Base-by-base conservation (phyloP, 2,797 vertebrate genomes). In the Myotis myotis region DNA sequence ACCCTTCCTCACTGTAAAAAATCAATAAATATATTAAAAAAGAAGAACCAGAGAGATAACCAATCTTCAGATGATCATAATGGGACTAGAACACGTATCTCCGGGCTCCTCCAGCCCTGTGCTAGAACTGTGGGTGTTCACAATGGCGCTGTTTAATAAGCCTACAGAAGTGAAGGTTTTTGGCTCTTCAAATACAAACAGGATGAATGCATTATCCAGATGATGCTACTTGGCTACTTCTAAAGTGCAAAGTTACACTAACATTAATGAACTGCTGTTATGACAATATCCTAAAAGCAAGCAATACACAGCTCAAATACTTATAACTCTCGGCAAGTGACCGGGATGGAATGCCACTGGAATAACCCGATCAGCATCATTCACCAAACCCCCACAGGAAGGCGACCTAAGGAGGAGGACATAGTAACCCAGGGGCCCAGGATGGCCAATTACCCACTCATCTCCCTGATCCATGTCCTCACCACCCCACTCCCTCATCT, bases 341-440 rank as follows among this genome's bases (percentile, higher is more conserved):
- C 30, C 1, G 12, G 0, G 9, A 6, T 0, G 4, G 8, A 15
- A 33, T 13, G 15, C 22, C 53, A 36, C 7, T 0, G 3, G 22
- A 74, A 68, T 53, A 36, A 68, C 12, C 3, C 4, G 5, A 5
- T 25, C 86, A 92, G 30, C 30, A 68, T 5, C 53, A 30, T 55
- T 57, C 25, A n/a, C 15, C 66, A 64, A 68, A 86, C 12, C 7
- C 9, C 6, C 55, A 81, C 38, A 60, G 19, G 30, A 82, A 33
- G 16, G 44, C 4, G 16, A 70, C 9, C 41, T 15, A 17, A n/a
- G 7, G 33, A 66, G 22, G 4, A 64, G 49, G 41, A 41, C 19
- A 9, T 3, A 25, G 51, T 8, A 49, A 12, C 49, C 16, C 17
- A 16, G 20, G 33, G 36, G 2, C 57, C 64, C 70, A 38, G 15